Evolutionary conservation across 2,888 invertebrate species (phyloP).

Genomic region (Napeogenes sylphis): DNA sequence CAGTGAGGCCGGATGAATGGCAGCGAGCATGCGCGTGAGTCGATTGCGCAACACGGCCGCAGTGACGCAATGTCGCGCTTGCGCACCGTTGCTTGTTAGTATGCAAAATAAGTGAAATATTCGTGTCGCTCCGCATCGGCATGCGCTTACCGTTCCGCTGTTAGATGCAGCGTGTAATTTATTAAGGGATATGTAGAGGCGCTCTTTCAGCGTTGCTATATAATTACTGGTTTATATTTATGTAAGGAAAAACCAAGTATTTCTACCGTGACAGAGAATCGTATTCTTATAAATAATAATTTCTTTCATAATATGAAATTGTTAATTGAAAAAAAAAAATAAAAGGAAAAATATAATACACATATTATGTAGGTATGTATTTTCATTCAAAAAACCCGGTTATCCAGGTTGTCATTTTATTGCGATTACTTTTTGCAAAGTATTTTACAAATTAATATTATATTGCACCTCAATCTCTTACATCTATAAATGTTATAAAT

Average conservation of each 20-base stretch:
- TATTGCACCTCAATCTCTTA: background rate
- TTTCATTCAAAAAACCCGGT: too few species aligned
- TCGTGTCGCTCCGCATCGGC: conserved; percentile 49
- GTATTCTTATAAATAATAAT: too few species aligned
- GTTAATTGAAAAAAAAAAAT: too few species aligned
- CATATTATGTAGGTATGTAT: too few species aligned
- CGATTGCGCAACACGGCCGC: conserved; percentile 40
- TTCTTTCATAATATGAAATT: too few species aligned
- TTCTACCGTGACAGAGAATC: too few species aligned
- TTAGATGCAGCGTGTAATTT: conserved; percentile 35
- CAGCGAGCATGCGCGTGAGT: conserved; percentile 62
- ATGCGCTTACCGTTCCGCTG: conserved; percentile 55
- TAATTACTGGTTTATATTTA: conserved; percentile 8
- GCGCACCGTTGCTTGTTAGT: conserved; percentile 63
- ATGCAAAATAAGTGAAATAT: conserved; percentile 70
- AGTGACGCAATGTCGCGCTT: conserved; percentile 67
- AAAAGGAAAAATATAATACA: too few species aligned
- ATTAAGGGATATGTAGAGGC: conserved; percentile 7
- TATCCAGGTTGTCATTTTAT: too few species aligned
- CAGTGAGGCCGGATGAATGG: conserved; percentile 64
- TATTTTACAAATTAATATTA: background rate
- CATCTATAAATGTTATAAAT: background rate
- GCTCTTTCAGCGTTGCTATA: conserved; percentile 1
- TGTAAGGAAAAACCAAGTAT: too few species aligned
- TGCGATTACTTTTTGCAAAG: background rate